These are phyloP conservation scores for Parelbella ahira DNA, from an alignment of 2,888 invertebrate genomes.

Conservation along the genomic window DNA sequence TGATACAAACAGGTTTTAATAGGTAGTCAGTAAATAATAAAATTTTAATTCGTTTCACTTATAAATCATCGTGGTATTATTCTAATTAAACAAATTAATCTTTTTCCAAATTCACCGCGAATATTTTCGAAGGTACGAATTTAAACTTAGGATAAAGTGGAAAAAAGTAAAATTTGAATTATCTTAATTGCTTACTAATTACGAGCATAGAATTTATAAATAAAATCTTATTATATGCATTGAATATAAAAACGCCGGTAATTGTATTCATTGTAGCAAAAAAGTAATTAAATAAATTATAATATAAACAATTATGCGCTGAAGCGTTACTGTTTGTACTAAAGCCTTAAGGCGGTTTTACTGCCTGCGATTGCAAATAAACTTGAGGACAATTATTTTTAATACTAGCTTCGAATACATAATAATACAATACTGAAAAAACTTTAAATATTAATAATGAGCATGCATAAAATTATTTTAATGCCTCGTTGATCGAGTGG, in stretches of 20 bases:
- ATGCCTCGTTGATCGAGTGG: no score
- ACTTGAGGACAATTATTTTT: no score
- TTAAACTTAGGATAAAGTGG: not conserved
- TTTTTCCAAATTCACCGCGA: slow-evolving; percentile 6
- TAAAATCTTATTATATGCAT: slow-evolving; percentile 5
- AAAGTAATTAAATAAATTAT: slow-evolving; percentile 10
- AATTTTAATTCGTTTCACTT: not conserved
- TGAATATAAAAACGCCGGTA: slow-evolving; percentile 7
- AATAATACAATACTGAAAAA: no score
- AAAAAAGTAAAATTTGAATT: slow-evolving; percentile 6
- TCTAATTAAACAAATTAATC: slow-evolving; percentile 3
- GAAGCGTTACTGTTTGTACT: not conserved
- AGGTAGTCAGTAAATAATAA: no score
- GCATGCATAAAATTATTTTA: no score
- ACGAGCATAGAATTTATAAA: slow-evolving; percentile 11
- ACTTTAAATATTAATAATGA: no score
- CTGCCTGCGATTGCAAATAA: no score
- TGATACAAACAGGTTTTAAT: no score
- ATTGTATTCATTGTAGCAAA: slow-evolving; percentile 6
- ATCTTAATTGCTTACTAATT: slow-evolving; percentile 14
- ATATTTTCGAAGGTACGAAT: no score
- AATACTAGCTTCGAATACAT: no score
- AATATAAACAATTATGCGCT: slow-evolving; percentile 2
- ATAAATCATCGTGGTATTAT: slow-evolving; percentile 2
- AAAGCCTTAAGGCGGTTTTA: no score